Percentiles rank a stretch among this genome's conserved stretches.
These are phyloP conservation scores for Lepidurus arcticus DNA, from an alignment of 1,140 invertebrate genomes.

Conservation along the genomic window DNA sequence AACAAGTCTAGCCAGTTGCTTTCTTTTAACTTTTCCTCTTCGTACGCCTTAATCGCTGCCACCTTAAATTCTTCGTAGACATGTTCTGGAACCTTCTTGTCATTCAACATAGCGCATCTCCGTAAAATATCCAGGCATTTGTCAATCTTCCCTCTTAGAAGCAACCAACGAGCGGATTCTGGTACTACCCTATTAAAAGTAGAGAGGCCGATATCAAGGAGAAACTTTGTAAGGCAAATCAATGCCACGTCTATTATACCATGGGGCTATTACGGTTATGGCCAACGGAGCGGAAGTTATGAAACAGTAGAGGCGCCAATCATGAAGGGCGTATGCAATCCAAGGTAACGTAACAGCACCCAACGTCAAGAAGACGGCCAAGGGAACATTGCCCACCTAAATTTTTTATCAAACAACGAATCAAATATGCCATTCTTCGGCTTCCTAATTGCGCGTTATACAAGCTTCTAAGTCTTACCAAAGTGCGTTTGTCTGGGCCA, in stretches of 20 bases:
- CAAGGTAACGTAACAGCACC: constrained; percentile 70
- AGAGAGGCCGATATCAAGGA: neutral
- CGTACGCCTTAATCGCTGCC: constrained; percentile 31
- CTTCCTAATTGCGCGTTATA: neutral
- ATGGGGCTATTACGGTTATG: constrained; percentile 61
- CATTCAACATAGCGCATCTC: constrained; percentile 73
- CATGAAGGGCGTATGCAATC: constrained; percentile 67
- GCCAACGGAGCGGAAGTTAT: constrained; percentile 67
- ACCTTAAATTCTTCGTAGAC: constrained; percentile 64
- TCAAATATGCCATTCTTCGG: neutral
- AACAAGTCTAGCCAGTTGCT: constrained; percentile 69
- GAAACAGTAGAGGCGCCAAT: constrained; percentile 68
- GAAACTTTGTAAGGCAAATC: constrained; percentile 24
- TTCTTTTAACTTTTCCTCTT: constrained; percentile 60
- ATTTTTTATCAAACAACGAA: neutral
- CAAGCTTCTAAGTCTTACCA: constrained; percentile 64
- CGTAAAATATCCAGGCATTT: constrained; percentile 67
- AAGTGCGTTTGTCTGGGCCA: constrained; percentile 76
- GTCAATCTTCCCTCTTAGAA: constrained; percentile 71
- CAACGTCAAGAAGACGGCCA: constrained; percentile 77
- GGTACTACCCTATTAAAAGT: constrained; percentile 27
- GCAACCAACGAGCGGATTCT: constrained; percentile 56
- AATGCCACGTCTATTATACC: constrained; percentile 39
- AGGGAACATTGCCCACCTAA: constrained; percentile 46
- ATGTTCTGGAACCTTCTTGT: constrained; percentile 61